These are phyloP conservation scores for Epirrhoe alternata DNA, from an alignment of 2,888 invertebrate genomes.

Conservation along the genomic window DNA sequence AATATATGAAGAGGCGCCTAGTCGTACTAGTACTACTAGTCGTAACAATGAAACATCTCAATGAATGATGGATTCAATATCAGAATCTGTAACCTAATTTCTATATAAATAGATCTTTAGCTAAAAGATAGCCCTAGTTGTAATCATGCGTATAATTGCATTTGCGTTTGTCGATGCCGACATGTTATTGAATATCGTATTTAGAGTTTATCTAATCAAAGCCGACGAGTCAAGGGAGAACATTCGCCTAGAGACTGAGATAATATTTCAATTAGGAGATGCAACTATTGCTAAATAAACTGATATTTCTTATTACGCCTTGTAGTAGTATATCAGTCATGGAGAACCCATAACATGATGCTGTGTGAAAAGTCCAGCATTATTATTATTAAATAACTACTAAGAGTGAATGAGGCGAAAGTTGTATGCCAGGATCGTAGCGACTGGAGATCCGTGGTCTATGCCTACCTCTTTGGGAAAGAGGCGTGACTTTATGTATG, in stretches of 20 bases:
- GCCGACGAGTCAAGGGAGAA: constrained; percentile 29
- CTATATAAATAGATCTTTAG: neutral
- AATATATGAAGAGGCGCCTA: constrained; percentile 3
- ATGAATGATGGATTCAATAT: constrained; percentile 19
- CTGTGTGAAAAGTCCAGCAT: too few relatives aligned
- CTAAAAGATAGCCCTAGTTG: constrained; percentile 15
- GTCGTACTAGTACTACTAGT: neutral
- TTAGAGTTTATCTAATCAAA: constrained; percentile 24
- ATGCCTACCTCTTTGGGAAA: too few relatives aligned
- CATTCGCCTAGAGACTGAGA: constrained; percentile 17
- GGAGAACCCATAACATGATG: too few relatives aligned
- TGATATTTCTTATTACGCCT: neutral
- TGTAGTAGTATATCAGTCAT: too few relatives aligned
- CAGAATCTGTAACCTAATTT: constrained; percentile 4
- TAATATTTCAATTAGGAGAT: constrained; percentile 11
- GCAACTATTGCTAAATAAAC: neutral
- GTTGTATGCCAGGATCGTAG: too few relatives aligned
- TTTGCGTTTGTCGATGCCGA: constrained; percentile 22
- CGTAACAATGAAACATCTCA: neutral
- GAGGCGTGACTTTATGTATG: too few relatives aligned
- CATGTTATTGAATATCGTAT: constrained; percentile 26
- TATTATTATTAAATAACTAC: too few relatives aligned
- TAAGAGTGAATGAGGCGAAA: too few relatives aligned
- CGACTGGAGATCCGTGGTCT: too few relatives aligned
- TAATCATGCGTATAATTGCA: constrained; percentile 24